Base-by-base conservation (phyloP, 1,140 invertebrate genomes). In the Pseudomyrmex cubaensis region DNA sequence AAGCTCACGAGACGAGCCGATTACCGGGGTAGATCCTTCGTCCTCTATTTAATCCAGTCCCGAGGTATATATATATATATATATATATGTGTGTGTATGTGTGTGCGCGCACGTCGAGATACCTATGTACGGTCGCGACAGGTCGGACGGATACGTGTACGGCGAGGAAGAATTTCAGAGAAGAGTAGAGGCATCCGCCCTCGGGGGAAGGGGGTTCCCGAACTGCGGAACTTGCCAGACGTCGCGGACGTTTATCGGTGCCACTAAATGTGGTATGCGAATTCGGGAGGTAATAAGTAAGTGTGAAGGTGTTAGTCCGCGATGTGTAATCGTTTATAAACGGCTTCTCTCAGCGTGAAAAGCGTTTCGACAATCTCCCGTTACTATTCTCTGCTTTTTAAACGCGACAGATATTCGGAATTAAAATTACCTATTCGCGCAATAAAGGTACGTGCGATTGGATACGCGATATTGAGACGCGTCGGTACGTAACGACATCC, bases 361-460 rank as follows among this genome's bases (percentile, higher is more conserved):
- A 66, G 17, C 48, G 48, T 52, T 70, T 70, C 74, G 48, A 77
- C 20, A 52, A 48, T 35, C 12, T 12, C 52, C 44, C 46, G 56
- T n/a, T 64, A 20, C 35, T 7, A 48, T 12, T 64, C 12, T 22
- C 46, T 54, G 44, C 10, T 66, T 66, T 66, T 35, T 35, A 35
- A 20, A 1, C 7, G 48, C 48, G n/a, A 66, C 52, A 64, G 12
- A 66, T 25, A 25, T 54, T 54, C 54, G 48, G 5, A 66, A 10
- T 5, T 78, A 35, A 35, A 35, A 35, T 35, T 35, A 35, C 35
- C 35, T 35, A 7, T 35, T 35, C 5, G 91, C 89, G 91, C 93
- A 93, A 94, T 93, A 93, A 93, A 92, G 90, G 90, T 93, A 93
- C 91, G 90, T 93, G 93, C 91, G 93, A 93, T 93, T 93, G 93